Percentiles rank a stretch among this genome's conserved stretches.
phyloP scores from a whole-genome alignment of 2,888 invertebrate species.

The Noctua fimbriata region DNA sequence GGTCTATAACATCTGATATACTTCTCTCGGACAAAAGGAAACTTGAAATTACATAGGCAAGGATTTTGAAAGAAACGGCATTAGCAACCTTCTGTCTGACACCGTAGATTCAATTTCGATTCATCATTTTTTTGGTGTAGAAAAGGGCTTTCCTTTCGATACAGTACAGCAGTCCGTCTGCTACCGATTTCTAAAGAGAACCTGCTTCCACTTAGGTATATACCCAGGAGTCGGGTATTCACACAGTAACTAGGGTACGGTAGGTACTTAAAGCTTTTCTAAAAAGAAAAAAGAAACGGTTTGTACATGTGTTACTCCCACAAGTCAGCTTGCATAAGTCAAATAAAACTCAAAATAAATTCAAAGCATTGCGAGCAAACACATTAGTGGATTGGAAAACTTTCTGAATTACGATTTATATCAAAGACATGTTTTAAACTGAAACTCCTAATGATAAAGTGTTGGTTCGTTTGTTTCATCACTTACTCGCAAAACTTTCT shows the following conservation, averaged over 20 bases:
- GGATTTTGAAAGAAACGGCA: not conserved
- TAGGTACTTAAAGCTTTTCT: not conserved
- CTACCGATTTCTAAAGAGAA: not conserved
- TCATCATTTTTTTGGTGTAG: not conserved
- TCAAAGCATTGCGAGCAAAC: constrained; percentile 55
- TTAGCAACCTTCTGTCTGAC: not conserved
- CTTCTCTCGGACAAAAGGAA: not conserved
- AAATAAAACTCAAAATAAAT: constrained; percentile 10
- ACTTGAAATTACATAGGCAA: not conserved
- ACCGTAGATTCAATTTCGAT: not conserved
- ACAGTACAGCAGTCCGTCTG: not conserved
- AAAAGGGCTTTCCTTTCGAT: not conserved
- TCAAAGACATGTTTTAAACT: constrained; percentile 58
- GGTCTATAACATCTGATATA: not conserved
- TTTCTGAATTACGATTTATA: constrained; percentile 68
- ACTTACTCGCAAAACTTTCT: constrained; percentile 57
- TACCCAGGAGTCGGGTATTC: not conserved
- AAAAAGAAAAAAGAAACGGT: not conserved
- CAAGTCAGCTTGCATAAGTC: constrained; percentile 1
- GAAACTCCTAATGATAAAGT: constrained; percentile 60
- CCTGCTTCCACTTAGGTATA: not conserved
- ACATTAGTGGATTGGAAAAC: constrained; percentile 75
- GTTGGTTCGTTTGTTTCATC: constrained; percentile 48
- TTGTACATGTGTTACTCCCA: not conserved
- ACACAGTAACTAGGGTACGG: not conserved